Evolutionary conservation across 2,113 vertebrate species (phyloP).

Genomic region (Nothocercus nigrocapillus): DNA sequence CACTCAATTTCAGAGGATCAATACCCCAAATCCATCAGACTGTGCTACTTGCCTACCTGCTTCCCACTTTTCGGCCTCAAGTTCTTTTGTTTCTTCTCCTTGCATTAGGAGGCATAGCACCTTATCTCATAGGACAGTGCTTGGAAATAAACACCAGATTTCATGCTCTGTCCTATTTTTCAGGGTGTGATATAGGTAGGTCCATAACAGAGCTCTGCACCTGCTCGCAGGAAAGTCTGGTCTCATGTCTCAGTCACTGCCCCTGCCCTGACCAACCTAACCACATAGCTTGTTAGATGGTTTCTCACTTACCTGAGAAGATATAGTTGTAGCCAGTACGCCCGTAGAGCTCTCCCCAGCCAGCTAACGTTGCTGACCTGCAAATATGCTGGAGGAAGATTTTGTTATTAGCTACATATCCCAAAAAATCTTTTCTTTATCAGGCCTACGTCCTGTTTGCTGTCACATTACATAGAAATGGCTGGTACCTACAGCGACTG

Average conservation of each 20-base stretch:
- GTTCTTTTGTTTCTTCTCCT: not conserved
- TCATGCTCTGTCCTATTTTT: not conserved
- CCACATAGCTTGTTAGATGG: not conserved
- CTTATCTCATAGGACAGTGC: not conserved
- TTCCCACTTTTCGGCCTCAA: not conserved
- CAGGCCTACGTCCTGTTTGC: not conserved
- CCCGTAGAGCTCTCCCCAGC: constrained; percentile 97
- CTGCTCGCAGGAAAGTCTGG: not conserved
- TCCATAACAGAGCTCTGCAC: not conserved
- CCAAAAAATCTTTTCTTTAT: not conserved
- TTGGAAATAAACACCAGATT: fast-evolving
- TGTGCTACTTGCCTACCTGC: not conserved
- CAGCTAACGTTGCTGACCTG: constrained; percentile 94
- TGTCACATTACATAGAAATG: not conserved
- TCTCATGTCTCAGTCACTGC: not conserved
- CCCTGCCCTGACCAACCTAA: not conserved
- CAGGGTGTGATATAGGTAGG: not conserved
- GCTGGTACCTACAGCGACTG: not conserved
- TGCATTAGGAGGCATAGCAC: fast-evolving
- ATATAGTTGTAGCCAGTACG: constrained; percentile 98
- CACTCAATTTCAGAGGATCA: fast-evolving
- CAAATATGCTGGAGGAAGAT: constrained; percentile 90
- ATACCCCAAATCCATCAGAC: not conserved
- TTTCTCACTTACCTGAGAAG: constrained; percentile 90
- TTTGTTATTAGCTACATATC: not conserved